Conservation (phyloP, 2,888 invertebrate species). For the Volucella inflata region DNA sequence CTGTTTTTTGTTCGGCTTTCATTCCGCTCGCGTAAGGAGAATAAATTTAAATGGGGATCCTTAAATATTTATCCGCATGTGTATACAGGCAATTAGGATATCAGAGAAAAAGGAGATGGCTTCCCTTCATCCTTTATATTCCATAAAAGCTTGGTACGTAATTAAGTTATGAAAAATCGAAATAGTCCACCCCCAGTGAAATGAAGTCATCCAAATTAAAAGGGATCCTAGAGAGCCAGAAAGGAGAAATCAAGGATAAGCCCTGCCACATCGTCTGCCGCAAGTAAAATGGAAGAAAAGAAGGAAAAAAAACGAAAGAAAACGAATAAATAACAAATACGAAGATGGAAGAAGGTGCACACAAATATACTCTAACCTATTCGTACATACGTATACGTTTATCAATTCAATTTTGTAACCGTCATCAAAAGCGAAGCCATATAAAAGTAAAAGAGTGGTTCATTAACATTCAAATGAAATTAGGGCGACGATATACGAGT, state of each 20-base stretch:
- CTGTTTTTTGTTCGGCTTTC: slow-evolving; percentile 9
- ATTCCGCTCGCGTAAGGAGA: slow-evolving; percentile 17
- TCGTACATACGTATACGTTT: slow-evolving; percentile 37
- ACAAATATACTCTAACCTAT: neutral
- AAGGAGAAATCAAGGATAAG: slow-evolving; percentile 38
- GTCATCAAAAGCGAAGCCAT: slow-evolving; percentile 56
- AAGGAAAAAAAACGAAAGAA: slow-evolving; percentile 2
- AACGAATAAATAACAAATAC: slow-evolving; percentile 58
- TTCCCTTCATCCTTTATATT: neutral
- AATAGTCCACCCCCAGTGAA: slow-evolving; percentile 28
- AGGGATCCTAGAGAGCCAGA: slow-evolving; percentile 26
- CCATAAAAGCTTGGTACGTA: slow-evolving; percentile 13
- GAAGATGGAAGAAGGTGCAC: slow-evolving; percentile 5
- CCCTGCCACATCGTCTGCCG: neutral
- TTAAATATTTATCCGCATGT: slow-evolving; percentile 60
- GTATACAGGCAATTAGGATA: slow-evolving; percentile 58
- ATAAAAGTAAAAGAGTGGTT: slow-evolving; percentile 69
- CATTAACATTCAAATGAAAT: slow-evolving; percentile 75
- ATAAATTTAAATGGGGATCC: slow-evolving; percentile 39
- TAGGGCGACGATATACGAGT: slow-evolving; percentile 51
- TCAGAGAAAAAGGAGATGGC: slow-evolving; percentile 1
- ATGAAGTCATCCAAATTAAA: slow-evolving; percentile 59
- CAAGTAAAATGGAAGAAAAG: neutral
- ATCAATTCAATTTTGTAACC: slow-evolving; percentile 71
- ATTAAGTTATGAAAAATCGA: slow-evolving; percentile 71